These are phyloP conservation scores for Lipophrys pholis DNA, from an alignment of 2,113 vertebrate genomes.

Conservation along the genomic window DNA sequence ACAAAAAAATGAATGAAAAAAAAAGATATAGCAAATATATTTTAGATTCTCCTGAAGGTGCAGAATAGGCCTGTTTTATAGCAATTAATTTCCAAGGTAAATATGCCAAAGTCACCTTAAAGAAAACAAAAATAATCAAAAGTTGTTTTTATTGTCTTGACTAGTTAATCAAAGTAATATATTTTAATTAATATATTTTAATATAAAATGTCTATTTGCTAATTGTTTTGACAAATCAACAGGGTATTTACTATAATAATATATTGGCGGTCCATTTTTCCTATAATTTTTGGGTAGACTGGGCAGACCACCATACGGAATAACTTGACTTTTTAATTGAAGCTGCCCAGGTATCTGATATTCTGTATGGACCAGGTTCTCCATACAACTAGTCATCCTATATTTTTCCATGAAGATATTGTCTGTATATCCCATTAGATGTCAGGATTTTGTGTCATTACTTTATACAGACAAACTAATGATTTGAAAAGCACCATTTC, in stretches of 20 bases:
- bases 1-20: constrained; percentile 48
- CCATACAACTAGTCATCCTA: constrained; percentile 31
- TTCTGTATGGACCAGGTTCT: constrained; percentile 41
- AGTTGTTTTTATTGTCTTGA: constrained; percentile 78
- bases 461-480: constrained; percentile 28
- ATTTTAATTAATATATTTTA: constrained; percentile 89
- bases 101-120: constrained; percentile 82
- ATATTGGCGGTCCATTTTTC: constrained; percentile 70
- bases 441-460: constrained; percentile 40
- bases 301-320: constrained; percentile 56
- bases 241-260: constrained; percentile 83
- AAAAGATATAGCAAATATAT: constrained; percentile 53
- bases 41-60: constrained; percentile 61
- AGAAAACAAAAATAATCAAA: constrained; percentile 71
- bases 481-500: constrained; percentile 18
- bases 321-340: constrained; percentile 60
- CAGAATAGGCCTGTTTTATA: constrained; percentile 59
- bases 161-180: constrained; percentile 85
- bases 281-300: constrained; percentile 56
- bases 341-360: constrained; percentile 52
- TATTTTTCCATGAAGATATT: constrained; percentile 57
- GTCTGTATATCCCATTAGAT: constrained; percentile 36
- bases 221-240: constrained; percentile 79
- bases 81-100: constrained; percentile 70
- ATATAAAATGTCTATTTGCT: constrained; percentile 80